Evolutionary conservation across 2,888 invertebrate species (phyloP).

Genomic region (Trichogramma dendrolimi): DNA sequence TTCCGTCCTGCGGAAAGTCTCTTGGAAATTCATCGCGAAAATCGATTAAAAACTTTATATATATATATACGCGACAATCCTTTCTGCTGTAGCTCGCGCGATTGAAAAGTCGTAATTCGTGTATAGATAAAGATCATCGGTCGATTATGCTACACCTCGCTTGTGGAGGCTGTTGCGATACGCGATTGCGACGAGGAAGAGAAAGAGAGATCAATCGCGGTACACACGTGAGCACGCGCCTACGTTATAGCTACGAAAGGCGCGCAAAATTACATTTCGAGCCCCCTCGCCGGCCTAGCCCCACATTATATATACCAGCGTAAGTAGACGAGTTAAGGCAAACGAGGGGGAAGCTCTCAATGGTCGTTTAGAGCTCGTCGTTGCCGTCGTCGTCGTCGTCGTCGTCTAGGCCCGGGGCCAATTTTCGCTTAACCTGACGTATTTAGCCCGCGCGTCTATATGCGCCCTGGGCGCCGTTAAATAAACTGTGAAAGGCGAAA

Average conservation of each 20-base stretch:
- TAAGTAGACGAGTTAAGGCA: constrained; percentile 20
- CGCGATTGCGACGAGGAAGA: background rate
- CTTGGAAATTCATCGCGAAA: no score
- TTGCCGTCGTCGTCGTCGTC: constrained; percentile 49
- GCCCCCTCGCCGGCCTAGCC: constrained; percentile 40
- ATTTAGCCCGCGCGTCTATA: constrained; percentile 45
- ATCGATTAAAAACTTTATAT: no score
- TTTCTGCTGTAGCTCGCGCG: no score
- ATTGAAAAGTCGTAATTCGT: no score
- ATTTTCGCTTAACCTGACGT: constrained; percentile 50
- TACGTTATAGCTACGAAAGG: constrained; percentile 43
- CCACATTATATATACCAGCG: constrained; percentile 43
- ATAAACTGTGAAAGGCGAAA: constrained; percentile 41
- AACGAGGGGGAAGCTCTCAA: constrained; percentile 38
- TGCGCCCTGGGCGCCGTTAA: constrained; percentile 50
- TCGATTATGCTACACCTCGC: no score
- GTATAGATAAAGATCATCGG: no score
- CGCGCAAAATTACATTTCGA: constrained; percentile 51
- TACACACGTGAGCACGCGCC: constrained; percentile 32
- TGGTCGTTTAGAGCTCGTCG: constrained; percentile 50
- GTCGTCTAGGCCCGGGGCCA: constrained; percentile 46
- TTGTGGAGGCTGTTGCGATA: no score
- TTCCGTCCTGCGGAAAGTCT: no score
- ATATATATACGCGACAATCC: no score
- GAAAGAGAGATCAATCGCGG: constrained; percentile 17